Percentiles rank a stretch among this genome's conserved stretches.
Conservation (phyloP, 2,113 vertebrate genomes). For the Carassius gibelio region DNA sequence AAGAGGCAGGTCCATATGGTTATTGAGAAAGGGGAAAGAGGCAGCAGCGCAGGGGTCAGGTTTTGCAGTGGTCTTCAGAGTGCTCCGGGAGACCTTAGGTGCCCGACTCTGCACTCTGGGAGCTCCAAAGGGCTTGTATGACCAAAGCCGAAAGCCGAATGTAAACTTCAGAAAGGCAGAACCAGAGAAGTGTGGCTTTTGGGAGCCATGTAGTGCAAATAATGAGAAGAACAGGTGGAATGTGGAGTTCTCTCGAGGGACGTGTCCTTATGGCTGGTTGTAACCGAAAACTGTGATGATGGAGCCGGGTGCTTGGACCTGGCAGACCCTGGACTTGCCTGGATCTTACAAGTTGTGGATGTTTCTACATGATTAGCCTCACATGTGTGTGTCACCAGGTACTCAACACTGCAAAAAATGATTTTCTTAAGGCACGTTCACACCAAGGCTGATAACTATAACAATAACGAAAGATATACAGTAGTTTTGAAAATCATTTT, state of each 20-base stretch:
- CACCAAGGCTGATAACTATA: no score
- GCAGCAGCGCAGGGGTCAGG: slow-evolving; percentile 36
- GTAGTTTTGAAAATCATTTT: no score
- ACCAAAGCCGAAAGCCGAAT: slow-evolving; percentile 45
- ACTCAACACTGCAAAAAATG: not conserved
- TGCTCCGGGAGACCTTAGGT: slow-evolving; percentile 44
- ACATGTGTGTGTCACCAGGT: not conserved
- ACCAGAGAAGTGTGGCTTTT: slow-evolving; percentile 40
- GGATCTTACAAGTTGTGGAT: slow-evolving; percentile 1
- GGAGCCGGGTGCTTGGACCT: not conserved
- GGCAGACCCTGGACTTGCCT: not conserved
- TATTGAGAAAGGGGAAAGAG: slow-evolving; percentile 39
- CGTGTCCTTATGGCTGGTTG: slow-evolving; percentile 16
- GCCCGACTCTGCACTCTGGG: slow-evolving; percentile 14
- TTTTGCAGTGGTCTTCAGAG: slow-evolving; percentile 35
- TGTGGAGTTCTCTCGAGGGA: slow-evolving; percentile 16
- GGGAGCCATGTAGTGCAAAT: slow-evolving; percentile 45
- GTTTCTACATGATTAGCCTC: slow-evolving; percentile 1
- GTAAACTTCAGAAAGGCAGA: slow-evolving; percentile 39
- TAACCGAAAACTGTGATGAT: slow-evolving; percentile 38
- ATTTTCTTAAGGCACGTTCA: no score
- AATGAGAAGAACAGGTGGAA: slow-evolving; percentile 58
- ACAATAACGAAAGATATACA: no score
- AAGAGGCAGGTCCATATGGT: slow-evolving; percentile 51
- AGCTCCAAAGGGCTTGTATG: slow-evolving; percentile 44